Base-by-base conservation (phyloP, 1,140 invertebrate genomes). In the Metaphire vulgaris region DNA sequence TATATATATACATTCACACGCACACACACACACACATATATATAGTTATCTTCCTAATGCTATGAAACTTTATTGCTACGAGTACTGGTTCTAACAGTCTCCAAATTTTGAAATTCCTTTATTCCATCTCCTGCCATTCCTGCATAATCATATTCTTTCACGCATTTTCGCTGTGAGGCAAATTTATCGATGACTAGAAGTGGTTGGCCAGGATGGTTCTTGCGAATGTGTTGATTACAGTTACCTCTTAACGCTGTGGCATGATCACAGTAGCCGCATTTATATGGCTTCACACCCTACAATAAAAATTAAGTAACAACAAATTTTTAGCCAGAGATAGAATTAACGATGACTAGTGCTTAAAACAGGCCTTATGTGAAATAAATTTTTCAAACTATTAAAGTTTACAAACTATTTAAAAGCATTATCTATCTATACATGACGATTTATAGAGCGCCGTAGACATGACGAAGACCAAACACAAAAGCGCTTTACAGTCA, bases 181-280 rank as follows among this genome's bases (percentile, higher is more conserved):
- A 74, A 29, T 33, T 26, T 41, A 41, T 78, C 77, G 2, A 75
- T 78, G 69, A 78, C 77, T 14, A 32, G 12, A 12, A 78, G 33
- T 41, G 73, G 77, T 72, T 69, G 33, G n/a, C 74, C 77, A 0
- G 77, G 77, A 69, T 78, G 77, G 64, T 74, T 41, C 33, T 78
- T 78, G 29, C 68, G 56, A 32, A 75, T 75, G 77, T 78, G 77
- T 29, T 78, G 77, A 64, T 78, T 78, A 69, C 77, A 78, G 72
- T 78, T 78, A 0, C 77, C 77, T 65, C 77, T 32, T 28, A 78
- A 30, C 2, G 77, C 77, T 0, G 77, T 75, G n/a, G 29, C 41
- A 33, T 78, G 77, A 32, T 70, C 56, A 33, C 77, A 78, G 68
- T 78, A 78, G 29, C 73, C 68, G 67, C 77, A 78, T 41, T 78